Conservation (phyloP, 2,113 vertebrate genomes). For the Xenopus borealis region DNA sequence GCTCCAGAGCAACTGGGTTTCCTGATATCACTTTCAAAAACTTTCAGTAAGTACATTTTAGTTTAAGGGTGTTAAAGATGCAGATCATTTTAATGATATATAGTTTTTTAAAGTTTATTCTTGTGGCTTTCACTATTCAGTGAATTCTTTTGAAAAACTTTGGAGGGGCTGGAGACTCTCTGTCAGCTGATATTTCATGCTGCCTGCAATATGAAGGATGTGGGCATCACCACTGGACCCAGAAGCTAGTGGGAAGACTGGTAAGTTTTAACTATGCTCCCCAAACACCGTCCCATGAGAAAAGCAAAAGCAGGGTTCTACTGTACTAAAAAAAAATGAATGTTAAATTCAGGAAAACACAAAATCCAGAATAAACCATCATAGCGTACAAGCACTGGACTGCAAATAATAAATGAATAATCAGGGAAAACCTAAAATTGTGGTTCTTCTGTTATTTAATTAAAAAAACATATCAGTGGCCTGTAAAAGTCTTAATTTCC, state of each 20-base stretch:
- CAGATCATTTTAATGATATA: background rate
- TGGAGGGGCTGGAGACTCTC: conserved; percentile 87
- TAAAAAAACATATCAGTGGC: too few relatives aligned
- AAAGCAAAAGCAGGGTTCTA: too few relatives aligned
- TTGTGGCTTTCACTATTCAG: conserved; percentile 60
- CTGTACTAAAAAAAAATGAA: too few relatives aligned
- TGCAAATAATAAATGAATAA: too few relatives aligned
- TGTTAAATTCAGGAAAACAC: too few relatives aligned
- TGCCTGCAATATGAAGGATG: conserved; percentile 84
- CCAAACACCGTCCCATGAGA: too few relatives aligned
- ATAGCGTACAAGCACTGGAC: too few relatives aligned
- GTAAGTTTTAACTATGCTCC: conserved; percentile 65
- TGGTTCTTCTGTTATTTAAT: too few relatives aligned
- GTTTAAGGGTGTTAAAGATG: background rate
- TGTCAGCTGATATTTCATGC: conserved; percentile 83
- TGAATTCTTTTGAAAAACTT: conserved; percentile 88
- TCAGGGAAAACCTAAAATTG: too few relatives aligned
- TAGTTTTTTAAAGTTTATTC: conserved; percentile 50
- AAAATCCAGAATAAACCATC: too few relatives aligned
- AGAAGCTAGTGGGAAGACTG: conserved; percentile 84
- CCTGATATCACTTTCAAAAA: conserved; percentile 92
- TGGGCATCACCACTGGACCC: conserved; percentile 73
- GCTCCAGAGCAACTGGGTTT: conserved; percentile 84
- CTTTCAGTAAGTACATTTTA: conserved; percentile 74
- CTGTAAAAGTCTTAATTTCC: too few relatives aligned